Evolutionary conservation across 1,140 invertebrate genomes (phyloP).

Genomic region (Samia ricini): DNA sequence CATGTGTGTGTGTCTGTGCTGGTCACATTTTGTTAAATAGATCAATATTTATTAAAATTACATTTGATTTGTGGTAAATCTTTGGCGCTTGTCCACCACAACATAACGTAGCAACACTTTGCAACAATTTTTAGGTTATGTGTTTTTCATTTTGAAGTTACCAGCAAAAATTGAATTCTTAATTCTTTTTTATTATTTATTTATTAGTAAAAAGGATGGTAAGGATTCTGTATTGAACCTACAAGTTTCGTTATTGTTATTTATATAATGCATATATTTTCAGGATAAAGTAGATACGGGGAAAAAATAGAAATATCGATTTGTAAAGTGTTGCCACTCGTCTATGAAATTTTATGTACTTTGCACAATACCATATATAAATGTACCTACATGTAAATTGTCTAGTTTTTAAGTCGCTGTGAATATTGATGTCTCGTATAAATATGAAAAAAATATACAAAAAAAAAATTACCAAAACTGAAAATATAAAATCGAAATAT

Average conservation of each 20-base stretch:
- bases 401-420: conserved; percentile 45
- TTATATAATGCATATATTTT: too few species aligned
- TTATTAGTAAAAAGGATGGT: too few species aligned
- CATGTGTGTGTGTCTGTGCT: not conserved
- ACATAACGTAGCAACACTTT: not conserved
- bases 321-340: conserved; percentile 1
- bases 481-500: conserved; percentile 32
- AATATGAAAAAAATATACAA: conserved; percentile 39
- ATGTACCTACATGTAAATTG: conserved; percentile 18
- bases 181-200: too few species aligned
- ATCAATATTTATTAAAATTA: not conserved
- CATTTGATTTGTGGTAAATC: not conserved
- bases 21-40: not conserved
- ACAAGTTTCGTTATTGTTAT: too few species aligned
- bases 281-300: too few species aligned
- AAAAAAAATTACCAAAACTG: conserved; percentile 18
- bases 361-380: conserved; percentile 40
- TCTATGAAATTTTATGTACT: not conserved
- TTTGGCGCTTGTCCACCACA: too few species aligned
- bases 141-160: too few species aligned
- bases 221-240: too few species aligned
- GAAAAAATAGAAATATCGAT: too few species aligned
- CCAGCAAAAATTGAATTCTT: too few species aligned
- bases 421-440: conserved; percentile 32
- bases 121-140: too few species aligned